Evolutionary conservation across 2,888 invertebrate species (phyloP).

Genomic region (Epinotia brunnichana): DNA sequence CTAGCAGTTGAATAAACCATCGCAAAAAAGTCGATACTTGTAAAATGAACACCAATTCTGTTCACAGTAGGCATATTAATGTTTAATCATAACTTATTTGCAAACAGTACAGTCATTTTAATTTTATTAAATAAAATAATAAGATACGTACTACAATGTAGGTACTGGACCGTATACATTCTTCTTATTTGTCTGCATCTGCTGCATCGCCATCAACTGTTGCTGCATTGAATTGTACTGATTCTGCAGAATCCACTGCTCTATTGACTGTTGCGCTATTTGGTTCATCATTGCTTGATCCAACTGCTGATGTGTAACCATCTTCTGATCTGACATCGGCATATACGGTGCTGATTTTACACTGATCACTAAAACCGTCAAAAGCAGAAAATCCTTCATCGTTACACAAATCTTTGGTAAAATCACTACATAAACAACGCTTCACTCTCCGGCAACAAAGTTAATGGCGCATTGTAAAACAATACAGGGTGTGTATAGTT

Average conservation of each 20-base stretch:
- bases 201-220: constrained; percentile 48
- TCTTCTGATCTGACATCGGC: not conserved
- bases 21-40: not conserved
- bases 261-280: constrained; percentile 52
- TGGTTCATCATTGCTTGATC: constrained; percentile 44
- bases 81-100: not conserved
- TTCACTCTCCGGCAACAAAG: constrained; percentile 11
- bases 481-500: constrained; percentile 39
- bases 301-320: constrained; percentile 7
- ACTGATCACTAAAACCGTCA: constrained; percentile 52
- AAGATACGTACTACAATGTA: constrained; percentile 56
- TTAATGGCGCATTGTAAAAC: constrained; percentile 10
- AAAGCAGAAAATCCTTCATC: constrained; percentile 44
- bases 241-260: constrained; percentile 54
- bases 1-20: not conserved
- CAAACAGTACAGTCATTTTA: not conserved
- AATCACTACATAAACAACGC: constrained; percentile 20
- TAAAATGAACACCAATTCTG: not conserved
- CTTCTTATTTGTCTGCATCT: constrained; percentile 54
- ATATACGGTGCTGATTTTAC: constrained; percentile 56
- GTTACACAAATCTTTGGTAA: constrained; percentile 11
- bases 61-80: not conserved
- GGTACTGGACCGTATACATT: constrained; percentile 50
- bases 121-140: not conserved
- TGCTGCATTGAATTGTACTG: constrained; percentile 49